A percentile compares a stretch with the other conserved stretches of the same genome.
Evolutionary conservation across 2,113 vertebrate genomes (phyloP).

Genomic region (Desmodus rotundus): DNA sequence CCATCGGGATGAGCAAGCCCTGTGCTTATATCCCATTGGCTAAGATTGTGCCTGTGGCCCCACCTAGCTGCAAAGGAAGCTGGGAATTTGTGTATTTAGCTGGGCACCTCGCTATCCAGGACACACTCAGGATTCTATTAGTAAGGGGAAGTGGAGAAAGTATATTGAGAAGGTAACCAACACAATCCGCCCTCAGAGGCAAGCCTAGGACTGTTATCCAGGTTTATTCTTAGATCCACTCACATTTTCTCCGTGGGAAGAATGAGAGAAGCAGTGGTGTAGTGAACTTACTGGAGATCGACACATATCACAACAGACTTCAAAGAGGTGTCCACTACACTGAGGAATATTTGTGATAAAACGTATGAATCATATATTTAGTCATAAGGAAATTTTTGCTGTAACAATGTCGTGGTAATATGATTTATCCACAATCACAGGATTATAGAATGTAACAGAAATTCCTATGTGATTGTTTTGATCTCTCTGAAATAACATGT

Average conservation of each 20-base stretch:
- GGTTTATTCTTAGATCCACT: background rate
- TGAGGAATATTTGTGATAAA: background rate
- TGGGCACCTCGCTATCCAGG: background rate
- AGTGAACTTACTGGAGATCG: background rate
- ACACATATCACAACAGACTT: background rate
- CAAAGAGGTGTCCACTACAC: background rate
- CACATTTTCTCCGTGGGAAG: background rate
- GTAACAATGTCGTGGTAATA: background rate
- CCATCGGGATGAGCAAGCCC: background rate
- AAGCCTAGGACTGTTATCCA: background rate
- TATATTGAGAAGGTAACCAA: background rate
- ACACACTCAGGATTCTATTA: background rate
- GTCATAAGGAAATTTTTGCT: background rate
- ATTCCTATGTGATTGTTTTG: background rate
- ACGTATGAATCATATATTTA: background rate
- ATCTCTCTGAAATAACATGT: slow-evolving; percentile 28
- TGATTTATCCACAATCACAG: background rate
- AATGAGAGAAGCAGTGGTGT: background rate
- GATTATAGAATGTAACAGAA: background rate
- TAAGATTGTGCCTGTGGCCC: background rate
- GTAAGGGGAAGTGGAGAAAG: background rate
- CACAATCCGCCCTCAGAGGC: background rate
- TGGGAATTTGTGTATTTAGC: background rate
- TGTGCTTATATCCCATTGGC: background rate
- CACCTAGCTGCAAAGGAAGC: background rate